Percentiles rank a stretch among this genome's conserved stretches.
These are phyloP conservation scores for Athalia rosae DNA, from an alignment of 2,888 invertebrate genomes.

Conservation along the genomic window DNA sequence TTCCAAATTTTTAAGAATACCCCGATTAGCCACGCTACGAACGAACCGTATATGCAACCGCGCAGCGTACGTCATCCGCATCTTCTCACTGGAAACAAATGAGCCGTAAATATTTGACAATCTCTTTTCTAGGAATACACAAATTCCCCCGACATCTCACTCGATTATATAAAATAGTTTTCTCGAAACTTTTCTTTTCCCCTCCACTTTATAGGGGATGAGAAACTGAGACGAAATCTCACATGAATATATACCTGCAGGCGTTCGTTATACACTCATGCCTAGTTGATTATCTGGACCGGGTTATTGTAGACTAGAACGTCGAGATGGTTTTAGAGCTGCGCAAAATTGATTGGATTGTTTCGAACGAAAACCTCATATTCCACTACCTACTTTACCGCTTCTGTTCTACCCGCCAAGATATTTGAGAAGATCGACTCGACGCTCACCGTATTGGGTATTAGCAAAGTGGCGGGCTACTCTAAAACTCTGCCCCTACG, in stretches of 20 bases:
- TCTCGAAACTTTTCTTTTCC: background rate
- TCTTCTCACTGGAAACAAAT: slow-evolving; percentile 1
- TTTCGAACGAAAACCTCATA: slow-evolving; percentile 56
- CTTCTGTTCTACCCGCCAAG: slow-evolving; percentile 4
- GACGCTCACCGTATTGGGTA: slow-evolving; percentile 5
- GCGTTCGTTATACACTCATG: too few species aligned
- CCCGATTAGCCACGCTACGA: slow-evolving; percentile 17
- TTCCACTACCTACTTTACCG: background rate
- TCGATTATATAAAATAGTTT: background rate
- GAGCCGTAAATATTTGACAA: slow-evolving; percentile 15
- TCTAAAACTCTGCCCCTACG: slow-evolving; percentile 1
- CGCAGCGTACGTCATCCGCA: background rate
- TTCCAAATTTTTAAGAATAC: background rate
- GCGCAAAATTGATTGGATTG: slow-evolving; percentile 65
- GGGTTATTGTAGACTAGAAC: slow-evolving; percentile 51
- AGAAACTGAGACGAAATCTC: background rate
- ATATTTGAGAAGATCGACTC: slow-evolving; percentile 39
- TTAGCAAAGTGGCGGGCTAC: slow-evolving; percentile 29
- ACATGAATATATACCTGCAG: too few species aligned
- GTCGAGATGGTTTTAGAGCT: slow-evolving; percentile 54
- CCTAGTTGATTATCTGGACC: slow-evolving; percentile 55
- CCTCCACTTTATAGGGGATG: background rate
- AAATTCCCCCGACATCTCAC: background rate
- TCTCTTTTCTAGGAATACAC: background rate
- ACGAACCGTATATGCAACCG: background rate